Evolutionary conservation across 2,113 vertebrate species (phyloP).

Genomic region (Chloropsis hardwickii): DNA sequence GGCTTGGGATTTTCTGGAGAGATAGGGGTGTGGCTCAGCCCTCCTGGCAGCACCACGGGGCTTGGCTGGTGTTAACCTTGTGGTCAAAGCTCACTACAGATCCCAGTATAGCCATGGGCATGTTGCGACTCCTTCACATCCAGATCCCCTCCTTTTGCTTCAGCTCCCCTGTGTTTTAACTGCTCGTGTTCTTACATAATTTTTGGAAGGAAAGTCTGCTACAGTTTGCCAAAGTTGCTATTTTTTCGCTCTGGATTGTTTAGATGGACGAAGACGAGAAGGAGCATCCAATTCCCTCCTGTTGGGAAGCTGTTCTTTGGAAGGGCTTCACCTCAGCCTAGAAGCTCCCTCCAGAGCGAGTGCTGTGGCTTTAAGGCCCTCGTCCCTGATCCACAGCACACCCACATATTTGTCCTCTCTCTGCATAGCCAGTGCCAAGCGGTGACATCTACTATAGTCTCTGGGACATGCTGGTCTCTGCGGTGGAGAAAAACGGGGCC

Average conservation of each 20-base stretch:
- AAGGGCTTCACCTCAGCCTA: not conserved
- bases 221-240: not conserved
- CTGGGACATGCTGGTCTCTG: constrained; percentile 73
- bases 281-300: not conserved
- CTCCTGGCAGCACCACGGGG: not conserved
- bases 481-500: not conserved
- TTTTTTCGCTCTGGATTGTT: not conserved
- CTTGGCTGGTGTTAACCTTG: fast-evolving
- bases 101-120: fast-evolving
- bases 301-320: not conserved
- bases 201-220: not conserved
- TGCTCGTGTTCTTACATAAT: fast-evolving
- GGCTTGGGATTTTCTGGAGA: fast-evolving
- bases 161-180: not conserved
- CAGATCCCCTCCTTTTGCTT: not conserved
- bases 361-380: constrained; percentile 70
- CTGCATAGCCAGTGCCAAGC: constrained; percentile 77
- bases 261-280: fast-evolving
- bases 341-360: not conserved
- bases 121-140: not conserved
- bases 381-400: constrained; percentile 55
- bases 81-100: fast-evolving
- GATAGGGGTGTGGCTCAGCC: fast-evolving
- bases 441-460: constrained; percentile 79
- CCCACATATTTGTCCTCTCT: constrained; percentile 75